A percentile compares a stretch with the other conserved stretches of the same genome.
Conservation (phyloP, 2,888 invertebrate species). For the Disparrhopalites patrizii region DNA sequence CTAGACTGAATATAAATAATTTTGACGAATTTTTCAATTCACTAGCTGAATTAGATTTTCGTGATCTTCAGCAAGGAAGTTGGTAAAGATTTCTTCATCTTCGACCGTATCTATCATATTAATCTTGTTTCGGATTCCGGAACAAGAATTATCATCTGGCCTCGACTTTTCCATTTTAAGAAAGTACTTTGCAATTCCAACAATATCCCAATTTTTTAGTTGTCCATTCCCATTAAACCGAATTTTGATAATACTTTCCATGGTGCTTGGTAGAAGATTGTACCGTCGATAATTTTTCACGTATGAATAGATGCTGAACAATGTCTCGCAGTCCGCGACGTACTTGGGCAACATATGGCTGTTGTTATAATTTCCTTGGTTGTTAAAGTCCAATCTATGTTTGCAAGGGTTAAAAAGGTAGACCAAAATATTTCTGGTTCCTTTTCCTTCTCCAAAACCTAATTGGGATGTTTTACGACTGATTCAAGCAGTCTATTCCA, state of each 20-base stretch:
- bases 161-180: background rate
- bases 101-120: too few relatives aligned
- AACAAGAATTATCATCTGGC: too few relatives aligned
- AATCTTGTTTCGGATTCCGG: too few relatives aligned
- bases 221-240: background rate
- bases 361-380: background rate
- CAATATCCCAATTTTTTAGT: background rate
- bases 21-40: too few relatives aligned
- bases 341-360: background rate
- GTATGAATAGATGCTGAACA: background rate
- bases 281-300: background rate
- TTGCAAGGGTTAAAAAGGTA: background rate
- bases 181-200: background rate
- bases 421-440: background rate
- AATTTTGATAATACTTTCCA: background rate
- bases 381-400: background rate
- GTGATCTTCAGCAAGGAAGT: too few relatives aligned
- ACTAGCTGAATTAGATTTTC: too few relatives aligned
- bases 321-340: background rate
- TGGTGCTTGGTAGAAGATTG: background rate
- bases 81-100: too few relatives aligned
- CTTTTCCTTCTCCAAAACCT: too few relatives aligned
- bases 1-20: too few relatives aligned
- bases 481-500: too few relatives aligned
- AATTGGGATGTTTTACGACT: too few relatives aligned